phyloP scores from a whole-genome alignment of 35 echinoderm and acorn worm genomes.

The Apostichopus japonicus region DNA sequence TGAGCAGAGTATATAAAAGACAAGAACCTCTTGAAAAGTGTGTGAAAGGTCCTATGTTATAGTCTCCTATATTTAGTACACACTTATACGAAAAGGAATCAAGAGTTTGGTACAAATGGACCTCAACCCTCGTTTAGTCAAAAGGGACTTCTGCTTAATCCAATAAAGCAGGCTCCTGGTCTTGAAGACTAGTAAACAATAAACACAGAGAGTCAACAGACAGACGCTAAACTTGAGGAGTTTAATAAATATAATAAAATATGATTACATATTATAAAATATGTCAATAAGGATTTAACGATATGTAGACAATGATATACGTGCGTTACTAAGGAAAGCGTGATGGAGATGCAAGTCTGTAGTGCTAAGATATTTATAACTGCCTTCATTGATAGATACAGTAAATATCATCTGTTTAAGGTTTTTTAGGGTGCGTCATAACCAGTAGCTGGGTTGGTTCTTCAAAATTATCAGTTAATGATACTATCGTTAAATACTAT shows the following conservation, averaged over 20 bases:
- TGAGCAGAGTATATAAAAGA: neutral
- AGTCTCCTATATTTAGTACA: too few relatives aligned
- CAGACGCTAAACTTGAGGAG: neutral
- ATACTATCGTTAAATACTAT: neutral
- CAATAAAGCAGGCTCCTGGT: neutral
- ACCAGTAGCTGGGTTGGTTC: neutral
- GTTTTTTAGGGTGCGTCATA: neutral
- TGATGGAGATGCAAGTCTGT: neutral
- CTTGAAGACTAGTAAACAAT: slow-evolving; percentile 1
- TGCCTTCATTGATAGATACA: too few relatives aligned
- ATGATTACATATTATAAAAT: neutral
- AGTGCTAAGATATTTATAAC: too few relatives aligned
- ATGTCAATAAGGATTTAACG: neutral
- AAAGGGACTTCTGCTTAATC: neutral
- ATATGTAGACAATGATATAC: neutral
- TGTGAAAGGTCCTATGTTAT: neutral
- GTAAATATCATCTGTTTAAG: too few relatives aligned
- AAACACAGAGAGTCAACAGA: neutral
- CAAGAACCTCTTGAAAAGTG: neutral
- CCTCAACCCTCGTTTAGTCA: too few relatives aligned
- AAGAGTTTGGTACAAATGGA: too few relatives aligned
- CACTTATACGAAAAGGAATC: too few relatives aligned
- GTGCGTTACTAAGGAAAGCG: neutral
- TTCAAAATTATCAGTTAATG: neutral
- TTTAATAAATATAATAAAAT: neutral